phyloP scores from a whole-genome alignment of 2,888 invertebrate species.

The Acronicta aceris region DNA sequence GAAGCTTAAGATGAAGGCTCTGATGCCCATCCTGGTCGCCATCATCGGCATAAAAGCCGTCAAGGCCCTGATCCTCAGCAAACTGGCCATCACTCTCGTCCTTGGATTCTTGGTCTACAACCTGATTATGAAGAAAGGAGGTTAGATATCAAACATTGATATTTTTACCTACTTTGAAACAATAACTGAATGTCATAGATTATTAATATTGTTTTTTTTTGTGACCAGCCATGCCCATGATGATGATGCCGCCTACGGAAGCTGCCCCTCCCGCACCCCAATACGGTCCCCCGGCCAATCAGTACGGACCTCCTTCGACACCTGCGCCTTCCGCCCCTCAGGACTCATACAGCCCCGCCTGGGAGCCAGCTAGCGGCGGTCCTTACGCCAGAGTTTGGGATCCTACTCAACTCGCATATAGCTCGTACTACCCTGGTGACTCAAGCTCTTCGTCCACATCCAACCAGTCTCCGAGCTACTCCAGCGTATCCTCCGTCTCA shows the following conservation, averaged over 20 bases:
- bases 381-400: slow-evolving; percentile 95
- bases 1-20: slow-evolving; percentile 95
- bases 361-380: slow-evolving; percentile 92
- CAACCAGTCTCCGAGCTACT: slow-evolving; percentile 86
- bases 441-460: slow-evolving; percentile 88
- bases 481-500: slow-evolving; percentile 84
- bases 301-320: slow-evolving; percentile 86
- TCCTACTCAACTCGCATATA: slow-evolving; percentile 91
- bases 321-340: slow-evolving; percentile 90
- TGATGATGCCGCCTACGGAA: slow-evolving; percentile 89
- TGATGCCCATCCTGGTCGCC: slow-evolving; percentile 94
- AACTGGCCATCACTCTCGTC: slow-evolving; percentile 94
- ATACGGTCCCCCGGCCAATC: slow-evolving; percentile 92
- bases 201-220: slow-evolving; percentile 24
- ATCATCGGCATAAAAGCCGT: slow-evolving; percentile 94
- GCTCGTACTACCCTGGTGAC: slow-evolving; percentile 92
- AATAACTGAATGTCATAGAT: neutral
- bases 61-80: slow-evolving; percentile 95
- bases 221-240: slow-evolving; percentile 92
- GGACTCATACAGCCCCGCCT: slow-evolving; percentile 92
- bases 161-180: neutral
- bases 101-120: slow-evolving; percentile 95
- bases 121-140: slow-evolving; percentile 93
- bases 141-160: slow-evolving; percentile 73
- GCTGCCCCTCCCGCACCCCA: slow-evolving; percentile 90